Percentiles rank a stretch among this genome's conserved stretches.
Evolutionary conservation across 2,888 invertebrate species (phyloP).

Genomic region (Helicoverpa assulta): DNA sequence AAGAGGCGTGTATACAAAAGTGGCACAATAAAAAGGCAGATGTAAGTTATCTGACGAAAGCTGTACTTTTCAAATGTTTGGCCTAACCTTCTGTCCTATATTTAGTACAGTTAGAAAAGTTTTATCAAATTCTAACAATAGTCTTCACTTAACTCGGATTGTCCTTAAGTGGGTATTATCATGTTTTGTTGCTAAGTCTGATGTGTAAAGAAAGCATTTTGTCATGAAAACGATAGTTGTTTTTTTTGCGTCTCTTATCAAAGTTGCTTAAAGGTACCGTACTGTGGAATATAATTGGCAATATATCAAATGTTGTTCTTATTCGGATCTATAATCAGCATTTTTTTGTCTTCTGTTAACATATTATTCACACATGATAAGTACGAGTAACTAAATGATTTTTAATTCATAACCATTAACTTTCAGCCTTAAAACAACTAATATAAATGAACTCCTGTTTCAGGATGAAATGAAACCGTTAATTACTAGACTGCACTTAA

Average conservation of each 20-base stretch:
- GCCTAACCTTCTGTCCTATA: conserved; percentile 18
- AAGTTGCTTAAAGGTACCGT: too few relatives aligned
- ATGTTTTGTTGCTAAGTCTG: conserved; percentile 51
- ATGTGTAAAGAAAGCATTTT: too few relatives aligned
- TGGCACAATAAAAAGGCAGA: too few relatives aligned
- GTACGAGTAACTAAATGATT: neutral
- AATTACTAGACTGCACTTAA: neutral
- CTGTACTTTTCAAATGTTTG: too few relatives aligned
- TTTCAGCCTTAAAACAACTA: neutral
- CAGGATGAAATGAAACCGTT: neutral
- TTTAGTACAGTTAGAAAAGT: too few relatives aligned
- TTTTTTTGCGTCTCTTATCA: too few relatives aligned
- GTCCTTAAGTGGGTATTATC: conserved; percentile 57
- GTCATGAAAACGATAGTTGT: too few relatives aligned
- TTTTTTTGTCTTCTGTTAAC: conserved; percentile 5
- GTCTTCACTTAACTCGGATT: conserved; percentile 53
- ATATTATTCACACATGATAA: conserved; percentile 13
- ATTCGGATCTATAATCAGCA: too few relatives aligned
- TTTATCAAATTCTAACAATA: conserved; percentile 60
- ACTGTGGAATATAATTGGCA: too few relatives aligned
- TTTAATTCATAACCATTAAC: neutral
- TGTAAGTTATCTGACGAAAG: too few relatives aligned
- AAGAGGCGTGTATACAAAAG: too few relatives aligned
- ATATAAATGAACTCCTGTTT: neutral
- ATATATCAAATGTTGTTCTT: too few relatives aligned